Percentiles rank a stretch among this genome's conserved stretches.
These are phyloP conservation scores for Escarpia spicata DNA, from an alignment of 2,888 invertebrate species.

Conservation along the genomic window DNA sequence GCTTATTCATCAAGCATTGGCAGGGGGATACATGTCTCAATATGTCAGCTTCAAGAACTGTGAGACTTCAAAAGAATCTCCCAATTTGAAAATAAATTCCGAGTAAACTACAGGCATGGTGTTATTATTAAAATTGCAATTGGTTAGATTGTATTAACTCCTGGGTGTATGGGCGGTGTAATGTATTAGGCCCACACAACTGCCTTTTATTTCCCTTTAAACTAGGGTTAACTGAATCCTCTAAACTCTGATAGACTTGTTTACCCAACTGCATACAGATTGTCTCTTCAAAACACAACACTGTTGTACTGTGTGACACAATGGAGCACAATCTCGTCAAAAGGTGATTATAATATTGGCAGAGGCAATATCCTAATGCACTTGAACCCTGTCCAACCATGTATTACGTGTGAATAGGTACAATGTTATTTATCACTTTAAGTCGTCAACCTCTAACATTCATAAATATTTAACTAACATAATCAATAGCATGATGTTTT, in stretches of 20 bases:
- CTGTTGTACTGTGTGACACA: neutral
- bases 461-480: neutral
- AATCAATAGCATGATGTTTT: neutral
- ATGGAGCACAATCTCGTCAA: neutral
- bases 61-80: too few relatives aligned
- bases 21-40: too few relatives aligned
- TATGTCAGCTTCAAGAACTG: too few relatives aligned
- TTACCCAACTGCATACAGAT: neutral
- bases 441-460: neutral
- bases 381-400: neutral
- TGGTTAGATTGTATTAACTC: too few relatives aligned
- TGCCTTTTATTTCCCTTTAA: too few relatives aligned
- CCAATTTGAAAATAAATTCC: too few relatives aligned
- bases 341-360: neutral
- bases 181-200: too few relatives aligned
- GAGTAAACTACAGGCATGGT: too few relatives aligned
- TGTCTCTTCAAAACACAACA: neutral
- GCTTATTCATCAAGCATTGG: too few relatives aligned
- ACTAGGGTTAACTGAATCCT: too few relatives aligned
- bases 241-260: neutral
- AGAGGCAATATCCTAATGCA: neutral
- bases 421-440: neutral
- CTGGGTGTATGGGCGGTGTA: too few relatives aligned
- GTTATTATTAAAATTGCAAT: too few relatives aligned
- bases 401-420: neutral